phyloP scores from a whole-genome alignment of 2,888 invertebrate species.

The Argyra leucocephala region DNA sequence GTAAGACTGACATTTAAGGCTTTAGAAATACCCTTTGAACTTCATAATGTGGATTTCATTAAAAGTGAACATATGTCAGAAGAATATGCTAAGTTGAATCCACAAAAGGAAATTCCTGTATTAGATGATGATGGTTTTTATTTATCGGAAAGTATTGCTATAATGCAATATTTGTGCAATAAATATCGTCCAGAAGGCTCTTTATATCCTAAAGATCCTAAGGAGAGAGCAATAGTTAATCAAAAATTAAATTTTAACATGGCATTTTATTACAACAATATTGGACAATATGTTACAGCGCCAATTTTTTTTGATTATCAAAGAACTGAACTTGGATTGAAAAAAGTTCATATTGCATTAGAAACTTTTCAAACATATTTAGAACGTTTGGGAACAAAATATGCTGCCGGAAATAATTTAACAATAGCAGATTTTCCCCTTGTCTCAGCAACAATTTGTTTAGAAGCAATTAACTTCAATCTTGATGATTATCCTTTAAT shows the following conservation, averaged over 20 bases:
- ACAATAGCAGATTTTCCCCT: too few relatives aligned
- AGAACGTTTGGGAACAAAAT: too few relatives aligned
- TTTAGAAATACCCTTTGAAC: slow-evolving; percentile 54
- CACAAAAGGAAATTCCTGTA: slow-evolving; percentile 73
- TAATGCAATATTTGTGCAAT: slow-evolving; percentile 62
- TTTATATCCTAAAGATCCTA: slow-evolving; percentile 63
- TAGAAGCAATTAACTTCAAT: too few relatives aligned
- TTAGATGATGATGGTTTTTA: too few relatives aligned
- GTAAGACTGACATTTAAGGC: slow-evolving; percentile 58
- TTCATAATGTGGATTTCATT: slow-evolving; percentile 58
- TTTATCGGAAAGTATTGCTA: slow-evolving; percentile 63
- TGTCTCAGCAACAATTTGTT: slow-evolving; percentile 59
- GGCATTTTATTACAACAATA: slow-evolving; percentile 62
- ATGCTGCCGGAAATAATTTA: too few relatives aligned
- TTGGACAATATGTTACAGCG: slow-evolving; percentile 49
- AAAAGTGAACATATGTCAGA: slow-evolving; percentile 64
- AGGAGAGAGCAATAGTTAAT: slow-evolving; percentile 63
- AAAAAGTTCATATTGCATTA: slow-evolving; percentile 58
- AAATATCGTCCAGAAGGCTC: too few relatives aligned
- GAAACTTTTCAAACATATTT: slow-evolving; percentile 62
- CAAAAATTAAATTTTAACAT: slow-evolving; percentile 70
- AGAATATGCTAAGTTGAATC: slow-evolving; percentile 61
- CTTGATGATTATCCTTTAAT: too few relatives aligned
- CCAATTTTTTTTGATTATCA: too few relatives aligned
- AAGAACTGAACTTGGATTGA: slow-evolving; percentile 56